A percentile compares a stretch with the other conserved stretches of the same genome.
phyloP scores from a whole-genome alignment of 2,888 invertebrate genomes.

The Dorcus parallelipipedus region DNA sequence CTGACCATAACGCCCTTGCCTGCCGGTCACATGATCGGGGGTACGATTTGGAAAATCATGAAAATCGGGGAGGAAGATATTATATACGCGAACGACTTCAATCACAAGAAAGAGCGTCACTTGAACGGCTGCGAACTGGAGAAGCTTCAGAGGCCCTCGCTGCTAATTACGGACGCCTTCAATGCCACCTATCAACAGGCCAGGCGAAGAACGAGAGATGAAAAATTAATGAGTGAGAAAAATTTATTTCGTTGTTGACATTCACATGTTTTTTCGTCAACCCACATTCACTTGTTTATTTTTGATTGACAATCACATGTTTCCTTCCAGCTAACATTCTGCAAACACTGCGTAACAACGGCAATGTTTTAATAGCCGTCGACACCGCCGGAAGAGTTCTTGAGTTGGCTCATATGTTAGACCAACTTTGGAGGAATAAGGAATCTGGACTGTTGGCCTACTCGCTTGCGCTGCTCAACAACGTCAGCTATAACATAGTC shows the following conservation, averaged over 20 bases:
- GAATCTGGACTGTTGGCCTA: constrained; percentile 95
- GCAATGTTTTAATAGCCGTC: constrained; percentile 92
- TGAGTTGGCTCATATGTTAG: constrained; percentile 94
- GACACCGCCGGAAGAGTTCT: constrained; percentile 97
- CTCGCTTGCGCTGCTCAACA: constrained; percentile 88
- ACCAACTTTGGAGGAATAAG: constrained; percentile 90
- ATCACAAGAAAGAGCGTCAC: constrained; percentile 98
- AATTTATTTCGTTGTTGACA: background rate
- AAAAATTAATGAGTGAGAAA: constrained; percentile 87
- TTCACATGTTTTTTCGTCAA: constrained; percentile 4
- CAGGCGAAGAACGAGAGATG: constrained; percentile 85
- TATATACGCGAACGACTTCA: constrained; percentile 96
- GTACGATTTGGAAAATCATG: constrained; percentile 97
- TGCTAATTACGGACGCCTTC: constrained; percentile 92
- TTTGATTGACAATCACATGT: background rate
- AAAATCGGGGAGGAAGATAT: constrained; percentile 99
- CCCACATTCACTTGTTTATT: background rate
- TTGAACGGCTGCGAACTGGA: constrained; percentile 94
- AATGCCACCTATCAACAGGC: constrained; percentile 94
- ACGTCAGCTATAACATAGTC: constrained; percentile 97
- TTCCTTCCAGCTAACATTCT: constrained; percentile 77
- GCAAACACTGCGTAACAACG: constrained; percentile 88
- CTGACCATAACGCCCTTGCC: constrained; percentile 92
- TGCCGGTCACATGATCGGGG: constrained; percentile 97
- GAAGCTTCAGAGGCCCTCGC: constrained; percentile 83